These are phyloP conservation scores for Carlito syrichta DNA, from an alignment of 2,113 vertebrate genomes.

Conservation along the genomic window DNA sequence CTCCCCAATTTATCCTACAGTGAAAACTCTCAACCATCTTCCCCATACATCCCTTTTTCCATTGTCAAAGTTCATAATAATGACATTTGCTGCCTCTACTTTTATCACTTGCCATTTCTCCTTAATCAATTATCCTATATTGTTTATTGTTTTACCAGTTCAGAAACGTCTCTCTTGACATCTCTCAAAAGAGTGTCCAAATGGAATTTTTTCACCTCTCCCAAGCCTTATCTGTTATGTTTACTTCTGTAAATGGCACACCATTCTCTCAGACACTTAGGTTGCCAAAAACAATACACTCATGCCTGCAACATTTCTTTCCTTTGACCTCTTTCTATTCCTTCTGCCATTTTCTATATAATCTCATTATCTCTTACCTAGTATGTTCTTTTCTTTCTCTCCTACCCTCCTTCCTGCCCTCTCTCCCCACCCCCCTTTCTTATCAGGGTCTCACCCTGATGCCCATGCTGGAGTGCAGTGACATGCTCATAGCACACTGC, in stretches of 20 bases:
- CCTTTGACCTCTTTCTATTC: background rate
- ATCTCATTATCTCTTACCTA: background rate
- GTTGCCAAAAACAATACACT: background rate
- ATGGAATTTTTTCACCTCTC: background rate
- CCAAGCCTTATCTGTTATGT: background rate
- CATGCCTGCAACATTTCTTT: background rate
- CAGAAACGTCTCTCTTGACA: background rate
- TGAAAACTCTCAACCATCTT: background rate
- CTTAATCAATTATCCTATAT: background rate
- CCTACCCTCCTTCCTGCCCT: too few species aligned
- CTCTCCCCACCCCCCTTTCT: too few species aligned
- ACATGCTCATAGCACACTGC: too few species aligned
- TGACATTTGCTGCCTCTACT: background rate
- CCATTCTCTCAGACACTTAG: background rate
- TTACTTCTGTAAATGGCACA: background rate
- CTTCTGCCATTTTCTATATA: background rate
- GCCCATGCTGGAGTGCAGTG: too few species aligned
- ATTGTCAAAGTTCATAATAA: background rate
- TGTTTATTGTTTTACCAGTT: background rate
- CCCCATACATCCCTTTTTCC: background rate
- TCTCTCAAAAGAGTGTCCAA: background rate
- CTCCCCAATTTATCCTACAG: background rate
- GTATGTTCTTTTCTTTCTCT: too few species aligned
- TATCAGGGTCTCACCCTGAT: too few species aligned
- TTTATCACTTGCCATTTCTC: background rate